phyloP scores from a whole-genome alignment of 2,888 invertebrate genomes.

The Dolichomitus sp. region DNA sequence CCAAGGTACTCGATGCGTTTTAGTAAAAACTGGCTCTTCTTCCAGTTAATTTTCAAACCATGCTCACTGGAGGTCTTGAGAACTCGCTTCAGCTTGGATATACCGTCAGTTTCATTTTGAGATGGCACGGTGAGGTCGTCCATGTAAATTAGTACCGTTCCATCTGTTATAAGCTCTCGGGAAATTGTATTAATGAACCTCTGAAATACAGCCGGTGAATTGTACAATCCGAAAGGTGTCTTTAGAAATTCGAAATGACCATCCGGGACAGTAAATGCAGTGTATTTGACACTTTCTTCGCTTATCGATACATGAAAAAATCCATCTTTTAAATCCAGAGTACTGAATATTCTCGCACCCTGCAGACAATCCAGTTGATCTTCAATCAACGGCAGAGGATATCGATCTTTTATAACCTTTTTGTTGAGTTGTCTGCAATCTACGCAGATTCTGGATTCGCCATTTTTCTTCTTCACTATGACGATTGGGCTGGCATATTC shows the following conservation, averaged over 20 bases:
- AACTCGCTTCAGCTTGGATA: too few relatives aligned
- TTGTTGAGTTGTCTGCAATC: constrained; percentile 78
- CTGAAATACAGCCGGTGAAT: constrained; percentile 70
- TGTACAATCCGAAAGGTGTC: constrained; percentile 72
- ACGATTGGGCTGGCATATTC: constrained; percentile 75
- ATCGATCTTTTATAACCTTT: constrained; percentile 74
- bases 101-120: too few relatives aligned
- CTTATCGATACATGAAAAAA: constrained; percentile 73
- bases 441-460: too few relatives aligned
- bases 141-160: too few relatives aligned
- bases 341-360: constrained; percentile 62
- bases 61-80: too few relatives aligned
- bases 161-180: too few relatives aligned
- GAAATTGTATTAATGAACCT: too few relatives aligned
- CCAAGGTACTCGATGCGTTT: too few relatives aligned
- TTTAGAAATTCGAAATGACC: constrained; percentile 72
- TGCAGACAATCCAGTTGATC: constrained; percentile 56
- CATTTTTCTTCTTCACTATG: constrained; percentile 72
- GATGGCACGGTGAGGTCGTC: too few relatives aligned
- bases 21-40: too few relatives aligned
- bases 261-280: constrained; percentile 71
- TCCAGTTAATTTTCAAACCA: too few relatives aligned
- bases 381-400: constrained; percentile 63
- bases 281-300: constrained; percentile 68
- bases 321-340: constrained; percentile 71